These are phyloP conservation scores for Diarsia rubi DNA, from an alignment of 2,888 invertebrate species.

Conservation along the genomic window DNA sequence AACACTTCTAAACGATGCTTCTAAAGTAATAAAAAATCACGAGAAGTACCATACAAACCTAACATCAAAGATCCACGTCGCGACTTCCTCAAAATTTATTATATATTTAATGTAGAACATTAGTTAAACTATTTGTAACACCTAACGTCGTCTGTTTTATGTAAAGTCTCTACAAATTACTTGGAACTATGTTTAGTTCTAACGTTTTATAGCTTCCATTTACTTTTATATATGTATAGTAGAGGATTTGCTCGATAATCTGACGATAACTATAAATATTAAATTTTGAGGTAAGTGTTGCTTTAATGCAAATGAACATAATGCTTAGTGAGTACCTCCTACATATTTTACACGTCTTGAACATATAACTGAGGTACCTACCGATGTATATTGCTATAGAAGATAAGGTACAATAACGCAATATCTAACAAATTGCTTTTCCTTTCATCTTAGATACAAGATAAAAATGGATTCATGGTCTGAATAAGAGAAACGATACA, in stretches of 20 bases:
- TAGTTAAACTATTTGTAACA: constrained; percentile 56
- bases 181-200: constrained; percentile 43
- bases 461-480: constrained; percentile 32
- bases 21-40: constrained; percentile 19
- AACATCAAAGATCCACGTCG: constrained; percentile 54
- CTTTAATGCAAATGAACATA: constrained; percentile 2
- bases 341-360: neutral
- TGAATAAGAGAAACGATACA: constrained; percentile 24
- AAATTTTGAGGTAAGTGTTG: constrained; percentile 12
- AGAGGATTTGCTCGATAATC: constrained; percentile 23
- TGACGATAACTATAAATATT: constrained; percentile 8
- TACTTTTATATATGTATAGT: constrained; percentile 38
- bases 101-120: constrained; percentile 63
- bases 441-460: constrained; percentile 15
- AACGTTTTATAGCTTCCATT: constrained; percentile 38
- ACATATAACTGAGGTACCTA: neutral
- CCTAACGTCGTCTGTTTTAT: constrained; percentile 56
- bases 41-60: constrained; percentile 3
- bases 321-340: neutral
- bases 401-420: neutral
- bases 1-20: constrained; percentile 20
- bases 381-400: neutral
- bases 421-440: constrained; percentile 8
- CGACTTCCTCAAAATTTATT: constrained; percentile 61
- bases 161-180: constrained; percentile 56